These are phyloP conservation scores for Bucorvus abyssinicus DNA, from an alignment of 2,797 vertebrate genomes.

Conservation along the genomic window DNA sequence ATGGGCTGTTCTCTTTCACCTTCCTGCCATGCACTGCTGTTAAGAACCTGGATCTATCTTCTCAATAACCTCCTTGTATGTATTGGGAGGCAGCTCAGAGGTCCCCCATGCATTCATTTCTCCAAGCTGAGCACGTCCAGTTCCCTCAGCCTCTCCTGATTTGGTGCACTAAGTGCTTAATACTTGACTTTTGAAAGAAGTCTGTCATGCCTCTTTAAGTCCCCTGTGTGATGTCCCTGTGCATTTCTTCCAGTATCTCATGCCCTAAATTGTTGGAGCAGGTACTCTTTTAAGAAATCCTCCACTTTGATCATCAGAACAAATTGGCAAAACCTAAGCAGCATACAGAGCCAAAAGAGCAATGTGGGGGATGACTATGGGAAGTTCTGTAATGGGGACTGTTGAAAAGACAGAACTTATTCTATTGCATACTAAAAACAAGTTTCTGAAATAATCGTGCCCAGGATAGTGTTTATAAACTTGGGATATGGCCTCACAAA, in stretches of 20 bases:
- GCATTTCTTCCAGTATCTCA: neutral
- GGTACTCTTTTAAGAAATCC: neutral
- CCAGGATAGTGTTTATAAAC: neutral
- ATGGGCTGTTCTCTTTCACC: neutral
- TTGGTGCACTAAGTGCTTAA: neutral
- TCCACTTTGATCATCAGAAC: neutral
- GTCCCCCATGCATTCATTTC: neutral
- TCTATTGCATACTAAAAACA: neutral
- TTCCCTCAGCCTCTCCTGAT: neutral
- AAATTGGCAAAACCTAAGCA: neutral
- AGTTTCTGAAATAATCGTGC: neutral
- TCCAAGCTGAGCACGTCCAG: neutral
- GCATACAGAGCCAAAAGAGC: neutral
- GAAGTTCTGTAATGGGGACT: too few species aligned
- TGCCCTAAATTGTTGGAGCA: neutral
- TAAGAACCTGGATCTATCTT: neutral
- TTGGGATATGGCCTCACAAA: neutral
- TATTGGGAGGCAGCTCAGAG: neutral
- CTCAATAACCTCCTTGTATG: neutral
- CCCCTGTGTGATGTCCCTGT: neutral
- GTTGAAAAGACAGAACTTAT: too few species aligned
- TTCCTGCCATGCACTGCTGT: neutral
- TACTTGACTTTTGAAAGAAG: neutral
- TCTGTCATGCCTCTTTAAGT: neutral
- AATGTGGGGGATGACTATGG: neutral